These are phyloP conservation scores for Lerema accius DNA, from an alignment of 1,140 invertebrate species.

Conservation along the genomic window DNA sequence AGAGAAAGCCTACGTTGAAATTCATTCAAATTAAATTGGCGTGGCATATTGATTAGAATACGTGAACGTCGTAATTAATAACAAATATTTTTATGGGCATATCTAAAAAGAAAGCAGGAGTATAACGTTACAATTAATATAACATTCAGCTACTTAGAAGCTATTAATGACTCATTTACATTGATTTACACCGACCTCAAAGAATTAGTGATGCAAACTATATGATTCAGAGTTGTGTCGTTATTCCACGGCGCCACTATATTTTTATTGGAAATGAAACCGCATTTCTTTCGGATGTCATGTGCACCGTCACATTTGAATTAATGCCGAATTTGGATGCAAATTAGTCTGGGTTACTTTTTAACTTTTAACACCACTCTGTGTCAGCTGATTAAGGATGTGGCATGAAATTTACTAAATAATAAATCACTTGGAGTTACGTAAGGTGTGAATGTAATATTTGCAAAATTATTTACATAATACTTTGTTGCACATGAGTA, in stretches of 20 bases:
- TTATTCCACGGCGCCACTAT: constrained; percentile 12
- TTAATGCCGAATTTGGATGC: neutral
- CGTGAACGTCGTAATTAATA: neutral
- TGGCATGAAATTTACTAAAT: too few relatives aligned
- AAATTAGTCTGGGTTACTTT: constrained; percentile 3
- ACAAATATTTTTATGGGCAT: constrained; percentile 7
- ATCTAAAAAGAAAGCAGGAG: constrained; percentile 12
- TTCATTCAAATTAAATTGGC: too few relatives aligned
- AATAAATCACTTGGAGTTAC: too few relatives aligned
- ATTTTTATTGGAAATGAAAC: neutral
- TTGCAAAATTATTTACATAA: constrained; percentile 23
- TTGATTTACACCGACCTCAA: neutral
- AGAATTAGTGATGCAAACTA: constrained; percentile 6
- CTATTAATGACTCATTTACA: constrained; percentile 3
- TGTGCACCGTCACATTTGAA: neutral
- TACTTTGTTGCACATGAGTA: too few relatives aligned
- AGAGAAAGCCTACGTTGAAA: too few relatives aligned
- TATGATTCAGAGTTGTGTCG: constrained; percentile 11
- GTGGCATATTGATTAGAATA: too few relatives aligned
- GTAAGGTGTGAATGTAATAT: too few relatives aligned
- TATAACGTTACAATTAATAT: constrained; percentile 7
- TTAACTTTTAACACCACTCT: constrained; percentile 1
- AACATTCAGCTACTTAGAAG: neutral
- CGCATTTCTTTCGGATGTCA: neutral
- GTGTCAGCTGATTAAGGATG: too few relatives aligned